A percentile compares a stretch with the other conserved stretches of the same genome.
These are phyloP conservation scores for Macrophya annulata DNA, from an alignment of 2,888 invertebrate genomes.

Conservation along the genomic window DNA sequence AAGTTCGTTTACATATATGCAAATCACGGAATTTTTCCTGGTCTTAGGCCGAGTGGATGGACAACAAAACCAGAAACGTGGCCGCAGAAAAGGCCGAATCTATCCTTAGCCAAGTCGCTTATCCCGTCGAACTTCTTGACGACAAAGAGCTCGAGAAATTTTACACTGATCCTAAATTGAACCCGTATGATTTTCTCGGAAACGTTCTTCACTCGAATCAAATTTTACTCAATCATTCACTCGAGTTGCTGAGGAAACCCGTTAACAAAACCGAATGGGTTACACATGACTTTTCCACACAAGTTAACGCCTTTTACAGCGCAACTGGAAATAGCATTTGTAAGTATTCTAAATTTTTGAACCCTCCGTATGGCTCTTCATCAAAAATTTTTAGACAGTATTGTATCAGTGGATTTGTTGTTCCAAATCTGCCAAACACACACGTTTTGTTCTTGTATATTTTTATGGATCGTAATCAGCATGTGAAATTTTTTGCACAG, in stretches of 20 bases:
- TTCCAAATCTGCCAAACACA: too few relatives aligned
- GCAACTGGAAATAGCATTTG: conserved; percentile 82
- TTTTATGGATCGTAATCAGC: too few relatives aligned
- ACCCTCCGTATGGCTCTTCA: background rate
- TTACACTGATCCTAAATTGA: conserved; percentile 82
- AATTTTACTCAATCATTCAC: conserved; percentile 81
- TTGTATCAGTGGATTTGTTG: background rate
- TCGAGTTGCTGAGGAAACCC: conserved; percentile 80
- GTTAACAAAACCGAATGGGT: conserved; percentile 82
- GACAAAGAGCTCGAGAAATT: conserved; percentile 90
- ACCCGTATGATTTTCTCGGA: conserved; percentile 78
- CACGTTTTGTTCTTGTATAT: too few relatives aligned
- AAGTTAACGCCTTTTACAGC: conserved; percentile 83
- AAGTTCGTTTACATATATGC: background rate
- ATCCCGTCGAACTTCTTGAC: conserved; percentile 94
- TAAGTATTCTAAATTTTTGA: conserved; percentile 71
- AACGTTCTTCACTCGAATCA: conserved; percentile 80
- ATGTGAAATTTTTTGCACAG: conserved; percentile 79
- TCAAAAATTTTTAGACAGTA: too few relatives aligned
- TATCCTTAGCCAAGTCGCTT: conserved; percentile 95
- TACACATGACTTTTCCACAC: conserved; percentile 80
- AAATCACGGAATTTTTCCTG: background rate
- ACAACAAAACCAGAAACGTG: conserved; percentile 87
- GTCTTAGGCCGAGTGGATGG: conserved; percentile 90
- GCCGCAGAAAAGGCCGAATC: conserved; percentile 90